These are phyloP conservation scores for Subacronicta megacephala DNA, from an alignment of 2,888 invertebrate species.

Conservation along the genomic window DNA sequence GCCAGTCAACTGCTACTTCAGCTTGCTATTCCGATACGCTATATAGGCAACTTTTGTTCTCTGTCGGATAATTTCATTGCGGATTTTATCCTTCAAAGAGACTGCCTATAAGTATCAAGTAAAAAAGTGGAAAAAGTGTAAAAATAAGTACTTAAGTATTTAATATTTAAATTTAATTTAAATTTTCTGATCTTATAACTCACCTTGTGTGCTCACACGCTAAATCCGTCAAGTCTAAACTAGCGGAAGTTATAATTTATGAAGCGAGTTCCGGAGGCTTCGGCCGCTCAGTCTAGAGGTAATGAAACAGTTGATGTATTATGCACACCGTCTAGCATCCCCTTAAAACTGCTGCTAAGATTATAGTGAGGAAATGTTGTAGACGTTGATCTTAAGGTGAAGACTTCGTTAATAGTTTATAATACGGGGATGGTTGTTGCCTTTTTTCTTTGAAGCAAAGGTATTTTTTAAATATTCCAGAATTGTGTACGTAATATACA, in stretches of 20 bases:
- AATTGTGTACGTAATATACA: no score
- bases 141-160: no score
- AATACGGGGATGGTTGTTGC: no score
- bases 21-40: no score
- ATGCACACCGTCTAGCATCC: slow-evolving; percentile 80
- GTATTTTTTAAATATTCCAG: no score
- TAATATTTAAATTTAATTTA: background rate
- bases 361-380: slow-evolving; percentile 43
- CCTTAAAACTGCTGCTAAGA: slow-evolving; percentile 57
- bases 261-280: slow-evolving; percentile 82
- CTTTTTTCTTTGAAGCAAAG: no score
- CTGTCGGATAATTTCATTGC: no score
- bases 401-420: slow-evolving; percentile 7
- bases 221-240: slow-evolving; percentile 77
- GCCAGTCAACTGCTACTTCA: no score
- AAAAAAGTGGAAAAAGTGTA: no score
- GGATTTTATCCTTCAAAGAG: no score
- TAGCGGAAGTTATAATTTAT: slow-evolving; percentile 89
- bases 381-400: slow-evolving; percentile 39
- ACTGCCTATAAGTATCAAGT: no score
- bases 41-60: no score
- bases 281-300: slow-evolving; percentile 63
- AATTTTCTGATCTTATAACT: slow-evolving; percentile 24
- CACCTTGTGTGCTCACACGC: slow-evolving; percentile 63
- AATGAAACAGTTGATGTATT: slow-evolving; percentile 81